phyloP scores from a whole-genome alignment of 2,113 vertebrate species.

The Heliornis fulica region DNA sequence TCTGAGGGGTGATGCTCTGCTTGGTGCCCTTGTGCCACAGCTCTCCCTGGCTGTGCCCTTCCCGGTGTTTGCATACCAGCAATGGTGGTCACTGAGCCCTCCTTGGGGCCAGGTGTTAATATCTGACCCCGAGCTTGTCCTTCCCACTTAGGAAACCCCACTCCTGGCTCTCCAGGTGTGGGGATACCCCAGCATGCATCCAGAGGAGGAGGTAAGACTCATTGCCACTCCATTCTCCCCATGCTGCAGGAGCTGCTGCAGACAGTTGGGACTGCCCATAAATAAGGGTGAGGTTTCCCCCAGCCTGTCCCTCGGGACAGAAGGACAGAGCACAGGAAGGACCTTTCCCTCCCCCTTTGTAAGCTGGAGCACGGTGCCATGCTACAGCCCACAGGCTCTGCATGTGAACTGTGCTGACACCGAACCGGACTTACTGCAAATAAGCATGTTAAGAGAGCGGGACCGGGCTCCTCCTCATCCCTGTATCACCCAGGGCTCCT shows the following conservation, averaged over 20 bases:
- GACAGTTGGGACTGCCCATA: background rate
- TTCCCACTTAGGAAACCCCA: background rate
- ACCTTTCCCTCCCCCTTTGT: background rate
- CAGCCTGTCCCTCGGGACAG: background rate
- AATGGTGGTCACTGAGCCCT: background rate
- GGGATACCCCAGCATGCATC: fast-evolving
- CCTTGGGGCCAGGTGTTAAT: background rate
- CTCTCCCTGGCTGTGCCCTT: background rate
- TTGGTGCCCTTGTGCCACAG: fast-evolving
- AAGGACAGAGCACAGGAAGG: background rate
- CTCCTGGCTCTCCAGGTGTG: background rate
- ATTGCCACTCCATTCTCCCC: fast-evolving
- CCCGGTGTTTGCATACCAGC: background rate
- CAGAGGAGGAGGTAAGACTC: fast-evolving
- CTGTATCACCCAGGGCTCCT: background rate
- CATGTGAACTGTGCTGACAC: fast-evolving
- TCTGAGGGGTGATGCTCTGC: fast-evolving
- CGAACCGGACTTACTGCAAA: fast-evolving
- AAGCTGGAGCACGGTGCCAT: background rate
- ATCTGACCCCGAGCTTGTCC: fast-evolving
- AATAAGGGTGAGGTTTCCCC: background rate
- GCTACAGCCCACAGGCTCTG: fast-evolving
- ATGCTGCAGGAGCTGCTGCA: fast-evolving
- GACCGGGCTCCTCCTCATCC: background rate
- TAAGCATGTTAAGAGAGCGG: background rate